Evolutionary conservation across 2,113 vertebrate genomes (phyloP).

Genomic region (Piliocolobus tephrosceles): DNA sequence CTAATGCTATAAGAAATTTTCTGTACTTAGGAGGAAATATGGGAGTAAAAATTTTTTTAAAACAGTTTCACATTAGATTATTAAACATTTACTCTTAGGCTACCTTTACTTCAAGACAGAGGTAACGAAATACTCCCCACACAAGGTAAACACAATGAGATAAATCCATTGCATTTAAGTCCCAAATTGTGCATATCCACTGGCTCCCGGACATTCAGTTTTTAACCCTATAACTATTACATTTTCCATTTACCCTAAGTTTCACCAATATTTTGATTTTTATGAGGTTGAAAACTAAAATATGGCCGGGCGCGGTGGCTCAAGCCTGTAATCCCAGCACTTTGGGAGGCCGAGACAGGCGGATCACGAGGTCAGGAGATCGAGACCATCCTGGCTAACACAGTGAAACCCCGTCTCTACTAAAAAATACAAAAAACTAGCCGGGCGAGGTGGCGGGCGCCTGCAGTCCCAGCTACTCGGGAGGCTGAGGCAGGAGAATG

Average conservation of each 20-base stretch:
- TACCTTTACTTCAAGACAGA: neutral
- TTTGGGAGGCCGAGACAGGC: too few relatives aligned
- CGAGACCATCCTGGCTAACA: too few relatives aligned
- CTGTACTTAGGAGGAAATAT: neutral
- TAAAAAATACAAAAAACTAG: too few relatives aligned
- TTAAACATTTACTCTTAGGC: neutral
- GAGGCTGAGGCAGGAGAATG: too few relatives aligned
- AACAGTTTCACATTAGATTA: neutral
- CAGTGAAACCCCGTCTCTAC: too few relatives aligned
- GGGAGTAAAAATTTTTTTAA: neutral
- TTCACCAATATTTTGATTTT: neutral
- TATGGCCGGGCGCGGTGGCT: too few relatives aligned
- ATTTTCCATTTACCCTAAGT: neutral
- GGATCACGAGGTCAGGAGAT: too few relatives aligned
- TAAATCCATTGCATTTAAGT: neutral
- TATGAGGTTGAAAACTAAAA: neutral
- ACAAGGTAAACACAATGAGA: neutral
- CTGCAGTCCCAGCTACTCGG: too few relatives aligned
- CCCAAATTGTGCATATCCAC: neutral
- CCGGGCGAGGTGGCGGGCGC: too few relatives aligned
- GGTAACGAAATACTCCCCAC: neutral
- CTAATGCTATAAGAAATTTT: neutral
- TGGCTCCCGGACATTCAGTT: neutral
- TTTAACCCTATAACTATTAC: neutral
- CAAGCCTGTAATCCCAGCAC: too few relatives aligned